These are phyloP conservation scores for Rhabdophis nuchalis DNA, from an alignment of 2,797 vertebrate genomes.

Conservation along the genomic window DNA sequence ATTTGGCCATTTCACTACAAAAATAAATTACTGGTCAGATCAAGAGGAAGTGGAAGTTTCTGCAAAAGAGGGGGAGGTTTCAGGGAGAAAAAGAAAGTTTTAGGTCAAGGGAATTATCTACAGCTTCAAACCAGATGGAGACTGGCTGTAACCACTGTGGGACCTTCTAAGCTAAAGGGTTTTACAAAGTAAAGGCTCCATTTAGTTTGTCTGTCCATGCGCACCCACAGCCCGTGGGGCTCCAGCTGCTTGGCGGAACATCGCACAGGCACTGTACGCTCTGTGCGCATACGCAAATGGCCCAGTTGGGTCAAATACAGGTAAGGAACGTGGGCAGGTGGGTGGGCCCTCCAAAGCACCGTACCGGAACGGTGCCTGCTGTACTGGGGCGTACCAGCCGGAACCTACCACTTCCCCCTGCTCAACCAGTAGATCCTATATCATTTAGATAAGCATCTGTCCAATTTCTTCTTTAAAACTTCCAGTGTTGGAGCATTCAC, in stretches of 20 bases:
- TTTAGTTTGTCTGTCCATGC: background rate
- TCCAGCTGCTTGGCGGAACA: too few species aligned
- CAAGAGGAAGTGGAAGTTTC: background rate
- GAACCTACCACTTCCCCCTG: background rate
- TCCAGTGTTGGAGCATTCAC: background rate
- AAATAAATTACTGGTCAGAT: conserved; percentile 9
- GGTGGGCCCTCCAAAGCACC: too few species aligned
- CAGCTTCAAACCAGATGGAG: background rate
- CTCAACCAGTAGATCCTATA: background rate
- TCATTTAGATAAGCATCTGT: background rate
- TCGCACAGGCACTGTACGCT: too few species aligned
- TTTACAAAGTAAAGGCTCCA: background rate
- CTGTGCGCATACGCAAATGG: too few species aligned
- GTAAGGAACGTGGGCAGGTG: too few species aligned
- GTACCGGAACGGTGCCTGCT: too few species aligned
- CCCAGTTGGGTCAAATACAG: too few species aligned
- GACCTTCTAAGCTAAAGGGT: background rate
- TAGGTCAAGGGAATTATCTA: background rate
- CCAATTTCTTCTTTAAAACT: background rate
- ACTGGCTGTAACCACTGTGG: background rate
- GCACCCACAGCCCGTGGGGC: too few species aligned
- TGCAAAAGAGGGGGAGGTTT: background rate
- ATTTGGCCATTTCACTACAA: background rate
- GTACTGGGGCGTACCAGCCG: too few species aligned
- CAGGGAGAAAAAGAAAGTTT: background rate